These are phyloP conservation scores for Carettochelys insculpta DNA, from an alignment of 2,113 vertebrate genomes.

Conservation along the genomic window DNA sequence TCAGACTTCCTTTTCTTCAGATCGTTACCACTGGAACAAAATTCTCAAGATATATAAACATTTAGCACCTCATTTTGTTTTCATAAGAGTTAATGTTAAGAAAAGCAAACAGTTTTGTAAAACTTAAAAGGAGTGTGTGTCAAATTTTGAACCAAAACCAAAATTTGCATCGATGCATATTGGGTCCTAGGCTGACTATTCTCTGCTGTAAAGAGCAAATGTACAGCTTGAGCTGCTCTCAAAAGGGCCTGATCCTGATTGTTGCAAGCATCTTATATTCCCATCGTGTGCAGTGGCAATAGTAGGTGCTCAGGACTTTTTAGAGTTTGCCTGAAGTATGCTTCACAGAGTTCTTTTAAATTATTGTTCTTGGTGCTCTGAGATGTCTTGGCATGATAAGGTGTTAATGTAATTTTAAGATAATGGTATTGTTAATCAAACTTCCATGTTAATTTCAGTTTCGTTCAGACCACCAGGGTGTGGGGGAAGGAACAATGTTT, in stretches of 20 bases:
- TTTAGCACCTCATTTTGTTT: neutral
- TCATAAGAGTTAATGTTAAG: neutral
- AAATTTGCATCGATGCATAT: accelerated
- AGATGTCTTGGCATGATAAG: constrained; percentile 68
- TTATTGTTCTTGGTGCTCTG: constrained; percentile 31
- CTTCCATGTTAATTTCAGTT: constrained; percentile 33
- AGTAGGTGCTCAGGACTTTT: accelerated
- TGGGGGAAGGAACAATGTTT: neutral
- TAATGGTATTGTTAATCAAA: constrained; percentile 57
- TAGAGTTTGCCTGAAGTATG: neutral
- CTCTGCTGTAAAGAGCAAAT: neutral
- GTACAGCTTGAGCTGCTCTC: accelerated
- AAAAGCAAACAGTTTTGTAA: neutral
- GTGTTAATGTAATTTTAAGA: constrained; percentile 58
- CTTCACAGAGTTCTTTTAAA: constrained; percentile 40
- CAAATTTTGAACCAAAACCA: too few relatives aligned
- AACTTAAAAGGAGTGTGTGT: too few relatives aligned
- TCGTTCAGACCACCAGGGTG: constrained; percentile 56
- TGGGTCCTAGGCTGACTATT: accelerated
- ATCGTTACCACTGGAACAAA: neutral
- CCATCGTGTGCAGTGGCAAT: accelerated
- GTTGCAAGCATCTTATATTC: accelerated
- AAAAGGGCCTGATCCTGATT: neutral
- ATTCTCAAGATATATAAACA: neutral
- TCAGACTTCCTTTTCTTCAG: neutral